Base-by-base conservation (phyloP, 2,113 vertebrate species). In the Zeus faber region DNA sequence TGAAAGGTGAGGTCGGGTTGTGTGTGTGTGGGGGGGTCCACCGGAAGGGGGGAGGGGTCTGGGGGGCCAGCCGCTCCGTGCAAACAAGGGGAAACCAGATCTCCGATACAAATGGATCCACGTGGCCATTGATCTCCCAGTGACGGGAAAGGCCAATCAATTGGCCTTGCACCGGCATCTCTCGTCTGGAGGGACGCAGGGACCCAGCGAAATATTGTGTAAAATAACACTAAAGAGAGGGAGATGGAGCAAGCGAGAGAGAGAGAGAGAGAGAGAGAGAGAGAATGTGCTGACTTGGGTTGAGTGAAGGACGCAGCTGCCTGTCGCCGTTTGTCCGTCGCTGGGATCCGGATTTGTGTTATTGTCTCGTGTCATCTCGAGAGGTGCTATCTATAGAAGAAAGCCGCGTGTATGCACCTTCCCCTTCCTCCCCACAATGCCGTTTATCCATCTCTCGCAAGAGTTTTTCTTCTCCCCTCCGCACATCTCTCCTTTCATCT, bases 51-150 rank as follows among this genome's bases (percentile, higher is more conserved):
- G 47, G 20, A 31, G 50, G 51, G 68, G 70, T 52, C 54, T 37
- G 13, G 24, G 11, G 6, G 49, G 20, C 54, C 21, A 2, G 25
- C 52, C 25, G 51, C 31, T 59, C 21, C 24, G 57, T 45, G 65
- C 25, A 52, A 78, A 69, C 27, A 47, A 60, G 27, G 27, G 33
- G 67, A 78, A 82, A 85, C 62, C 1, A 66, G 72, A 80, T 76
- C 62, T 52, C 31, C 43, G 49, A 58, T 61, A 31, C 39, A 52
- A 21, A 45, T 57, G 41, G 61, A 70, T n/a, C n/a, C 24, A 31
- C 48, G 67, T 62, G 64, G 26, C 59, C 39, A 80, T 82, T 79
- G 77, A 87, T 78, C 62, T 66, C 40, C 50, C 41, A 40, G 25
- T 37, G 39, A 77, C 26, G 44, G 41, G 37, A 37, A 14, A 13